Conservation (phyloP, 2,797 vertebrate species). For the Capromys pilorides region DNA sequence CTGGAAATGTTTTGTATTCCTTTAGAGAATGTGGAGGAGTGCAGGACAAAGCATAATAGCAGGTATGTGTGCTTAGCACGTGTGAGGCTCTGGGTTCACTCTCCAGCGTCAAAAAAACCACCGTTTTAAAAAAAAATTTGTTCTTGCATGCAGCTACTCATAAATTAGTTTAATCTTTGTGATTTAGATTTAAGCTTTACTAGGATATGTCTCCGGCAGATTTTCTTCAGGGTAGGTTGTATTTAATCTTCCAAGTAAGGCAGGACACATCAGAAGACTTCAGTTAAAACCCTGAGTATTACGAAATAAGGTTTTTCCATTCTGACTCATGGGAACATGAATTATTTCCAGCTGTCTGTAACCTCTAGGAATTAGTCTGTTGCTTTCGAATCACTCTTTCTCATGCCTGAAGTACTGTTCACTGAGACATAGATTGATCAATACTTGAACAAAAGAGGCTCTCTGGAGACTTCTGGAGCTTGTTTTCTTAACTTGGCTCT, state of each 20-base stretch:
- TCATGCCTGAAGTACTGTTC: not conserved
- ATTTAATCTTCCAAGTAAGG: conserved; percentile 23
- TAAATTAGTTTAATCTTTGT: conserved; percentile 17
- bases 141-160: conserved; percentile 30
- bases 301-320: not conserved
- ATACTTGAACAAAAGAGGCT: not conserved
- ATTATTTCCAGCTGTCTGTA: not conserved
- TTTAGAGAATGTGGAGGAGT: not conserved
- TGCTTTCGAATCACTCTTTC: not conserved
- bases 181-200: conserved; percentile 21
- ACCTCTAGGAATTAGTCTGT: conserved; percentile 6
- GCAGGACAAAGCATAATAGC: not conserved
- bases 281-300: not conserved
- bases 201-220: not conserved
- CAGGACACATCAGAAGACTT: not conserved
- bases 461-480: not conserved
- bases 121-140: not conserved
- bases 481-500: not conserved
- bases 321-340: not conserved
- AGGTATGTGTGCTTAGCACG: not conserved
- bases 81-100: not conserved
- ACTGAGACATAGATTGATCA: not conserved
- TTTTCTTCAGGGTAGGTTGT: not conserved
- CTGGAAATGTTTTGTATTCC: conserved; percentile 35
- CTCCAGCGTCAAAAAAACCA: not conserved